phyloP scores from a whole-genome alignment of 30 jellyfish, hydroid and myxozoan species.

The Chrysaora quinquecirrha region DNA sequence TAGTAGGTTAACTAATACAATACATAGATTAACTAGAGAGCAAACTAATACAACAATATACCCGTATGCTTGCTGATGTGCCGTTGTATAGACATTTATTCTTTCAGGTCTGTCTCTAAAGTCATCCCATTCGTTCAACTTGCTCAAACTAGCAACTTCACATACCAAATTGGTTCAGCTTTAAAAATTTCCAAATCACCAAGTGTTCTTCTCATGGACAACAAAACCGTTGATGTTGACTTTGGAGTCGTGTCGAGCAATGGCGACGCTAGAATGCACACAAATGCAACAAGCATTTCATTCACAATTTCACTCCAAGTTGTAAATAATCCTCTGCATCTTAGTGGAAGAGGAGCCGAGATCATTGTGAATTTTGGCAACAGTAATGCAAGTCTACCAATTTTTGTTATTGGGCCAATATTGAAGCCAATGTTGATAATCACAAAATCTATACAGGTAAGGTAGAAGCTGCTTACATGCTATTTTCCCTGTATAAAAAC shows the following conservation, averaged over 20 bases:
- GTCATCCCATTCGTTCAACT: slow-evolving; percentile 5
- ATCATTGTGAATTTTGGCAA: slow-evolving; percentile 9
- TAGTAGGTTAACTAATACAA: too few relatives aligned
- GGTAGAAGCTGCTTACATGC: too few relatives aligned
- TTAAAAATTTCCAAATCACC: slow-evolving; percentile 4
- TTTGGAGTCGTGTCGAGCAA: slow-evolving; percentile 32
- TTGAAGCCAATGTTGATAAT: slow-evolving; percentile 15
- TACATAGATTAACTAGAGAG: too few relatives aligned
- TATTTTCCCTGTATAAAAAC: too few relatives aligned
- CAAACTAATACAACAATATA: too few relatives aligned
- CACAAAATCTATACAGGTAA: slow-evolving; percentile 45
- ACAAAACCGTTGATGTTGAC: slow-evolving; percentile 8
- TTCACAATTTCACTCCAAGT: slow-evolving; percentile 21
- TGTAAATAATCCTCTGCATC: slow-evolving; percentile 27
- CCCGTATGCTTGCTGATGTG: too few relatives aligned
- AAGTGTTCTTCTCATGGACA: background rate
- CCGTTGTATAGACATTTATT: too few relatives aligned
- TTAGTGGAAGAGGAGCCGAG: slow-evolving; percentile 10
- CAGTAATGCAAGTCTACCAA: slow-evolving; percentile 4
- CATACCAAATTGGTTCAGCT: slow-evolving; percentile 18
- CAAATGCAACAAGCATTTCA: background rate
- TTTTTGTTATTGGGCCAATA: slow-evolving; percentile 39
- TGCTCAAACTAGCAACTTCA: background rate
- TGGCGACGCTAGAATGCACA: background rate
- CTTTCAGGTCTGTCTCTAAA: too few relatives aligned